A percentile compares a stretch with the other conserved stretches of the same genome.
These are phyloP conservation scores for Actinopyga echinites DNA, from an alignment of 53 echinoderm and acorn worm genomes.

Conservation along the genomic window DNA sequence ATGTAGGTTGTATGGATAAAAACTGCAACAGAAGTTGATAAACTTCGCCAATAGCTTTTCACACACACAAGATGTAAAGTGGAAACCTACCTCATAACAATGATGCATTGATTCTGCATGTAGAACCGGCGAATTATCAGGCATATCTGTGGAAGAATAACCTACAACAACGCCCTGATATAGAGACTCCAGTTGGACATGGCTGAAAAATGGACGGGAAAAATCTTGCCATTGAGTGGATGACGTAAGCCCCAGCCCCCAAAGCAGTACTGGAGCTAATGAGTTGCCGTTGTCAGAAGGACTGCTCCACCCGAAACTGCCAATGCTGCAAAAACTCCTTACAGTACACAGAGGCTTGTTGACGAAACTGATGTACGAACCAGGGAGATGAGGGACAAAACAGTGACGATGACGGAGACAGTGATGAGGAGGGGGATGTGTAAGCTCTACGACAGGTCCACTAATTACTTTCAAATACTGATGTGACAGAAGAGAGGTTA, in stretches of 20 bases:
- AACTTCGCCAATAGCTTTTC: not conserved
- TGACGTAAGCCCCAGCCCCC: conserved; percentile 40
- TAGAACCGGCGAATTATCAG: not conserved
- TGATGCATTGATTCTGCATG: not conserved
- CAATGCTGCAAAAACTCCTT: conserved; percentile 15
- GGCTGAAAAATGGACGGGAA: conserved; percentile 39
- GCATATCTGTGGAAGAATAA: not conserved
- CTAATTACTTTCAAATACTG: no score
- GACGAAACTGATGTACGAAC: not conserved
- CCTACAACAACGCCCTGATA: not conserved
- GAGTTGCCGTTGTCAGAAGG: conserved; percentile 16
- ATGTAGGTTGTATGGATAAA: not conserved
- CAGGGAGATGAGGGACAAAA: not conserved
- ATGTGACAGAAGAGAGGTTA: no score
- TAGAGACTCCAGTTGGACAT: not conserved
- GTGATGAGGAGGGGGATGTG: no score
- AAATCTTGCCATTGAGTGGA: conserved; percentile 60
- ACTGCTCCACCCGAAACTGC: conserved; percentile 1
- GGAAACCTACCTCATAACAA: not conserved
- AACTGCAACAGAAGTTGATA: not conserved
- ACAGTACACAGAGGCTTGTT: conserved; percentile 13
- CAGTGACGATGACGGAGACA: conserved; percentile 19
- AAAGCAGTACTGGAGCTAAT: conserved; percentile 6
- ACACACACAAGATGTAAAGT: not conserved
- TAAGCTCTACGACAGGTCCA: no score